Conservation (phyloP, 2,113 vertebrate genomes). For the Chitala chitala region DNA sequence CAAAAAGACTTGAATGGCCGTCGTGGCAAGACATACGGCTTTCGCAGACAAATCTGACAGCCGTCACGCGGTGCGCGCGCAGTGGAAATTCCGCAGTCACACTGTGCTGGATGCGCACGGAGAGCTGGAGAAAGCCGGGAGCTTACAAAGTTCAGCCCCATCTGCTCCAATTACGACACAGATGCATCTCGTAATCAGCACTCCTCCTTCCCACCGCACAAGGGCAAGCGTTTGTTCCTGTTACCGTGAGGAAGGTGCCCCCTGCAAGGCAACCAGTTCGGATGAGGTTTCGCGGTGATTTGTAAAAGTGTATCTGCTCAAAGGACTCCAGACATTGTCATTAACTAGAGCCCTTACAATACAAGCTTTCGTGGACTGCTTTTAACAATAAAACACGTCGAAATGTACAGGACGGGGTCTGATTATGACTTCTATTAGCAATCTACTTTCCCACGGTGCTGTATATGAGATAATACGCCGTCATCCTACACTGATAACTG, state of each 20-base stretch:
- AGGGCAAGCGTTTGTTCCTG: neutral
- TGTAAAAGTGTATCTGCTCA: too few species aligned
- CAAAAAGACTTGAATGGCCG: constrained; percentile 7
- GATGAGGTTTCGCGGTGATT: neutral
- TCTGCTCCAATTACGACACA: constrained; percentile 39
- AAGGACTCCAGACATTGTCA: too few species aligned
- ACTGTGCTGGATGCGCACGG: constrained; percentile 3
- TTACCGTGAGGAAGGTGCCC: neutral
- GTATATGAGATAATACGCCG: too few species aligned
- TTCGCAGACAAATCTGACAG: neutral
- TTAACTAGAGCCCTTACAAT: too few species aligned
- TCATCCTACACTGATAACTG: too few species aligned
- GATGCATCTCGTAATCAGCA: constrained; percentile 30
- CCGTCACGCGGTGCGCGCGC: neutral
- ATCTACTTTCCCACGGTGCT: too few species aligned
- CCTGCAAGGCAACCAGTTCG: neutral
- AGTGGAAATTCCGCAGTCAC: too few species aligned
- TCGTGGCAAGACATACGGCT: constrained; percentile 13
- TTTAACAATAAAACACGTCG: too few species aligned
- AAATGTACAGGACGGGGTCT: too few species aligned
- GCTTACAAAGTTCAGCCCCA: constrained; percentile 35
- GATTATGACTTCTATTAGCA: too few species aligned
- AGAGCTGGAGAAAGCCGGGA: constrained; percentile 5
- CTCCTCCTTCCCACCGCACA: neutral
- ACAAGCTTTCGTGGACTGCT: too few species aligned